Percentiles rank a stretch among this genome's conserved stretches.
Conservation (phyloP, 2,888 invertebrate species). For the Zeuzera pyrina region DNA sequence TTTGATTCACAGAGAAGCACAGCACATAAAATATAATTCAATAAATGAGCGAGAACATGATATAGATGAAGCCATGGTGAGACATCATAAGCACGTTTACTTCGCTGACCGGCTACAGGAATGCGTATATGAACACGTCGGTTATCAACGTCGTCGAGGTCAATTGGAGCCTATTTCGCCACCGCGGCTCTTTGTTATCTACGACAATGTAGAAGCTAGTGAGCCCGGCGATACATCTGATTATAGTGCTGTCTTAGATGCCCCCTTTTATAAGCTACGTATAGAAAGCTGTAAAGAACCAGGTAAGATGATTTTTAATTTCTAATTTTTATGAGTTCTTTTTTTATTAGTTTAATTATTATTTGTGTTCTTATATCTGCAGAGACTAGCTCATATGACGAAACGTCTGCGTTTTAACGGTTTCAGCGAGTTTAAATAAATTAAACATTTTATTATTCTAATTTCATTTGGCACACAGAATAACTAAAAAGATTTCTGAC, state of each 20-base stretch:
- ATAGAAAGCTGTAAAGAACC: slow-evolving; percentile 68
- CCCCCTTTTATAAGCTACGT: slow-evolving; percentile 75
- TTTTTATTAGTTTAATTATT: neutral
- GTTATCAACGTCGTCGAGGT: slow-evolving; percentile 51
- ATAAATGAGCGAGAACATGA: slow-evolving; percentile 58
- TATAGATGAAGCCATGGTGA: slow-evolving; percentile 66
- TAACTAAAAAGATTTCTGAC: no score
- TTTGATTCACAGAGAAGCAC: slow-evolving; percentile 67
- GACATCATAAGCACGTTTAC: slow-evolving; percentile 76
- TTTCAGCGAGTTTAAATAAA: no score
- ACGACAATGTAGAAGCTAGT: slow-evolving; percentile 82
- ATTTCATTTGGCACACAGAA: no score
- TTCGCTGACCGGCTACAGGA: slow-evolving; percentile 81
- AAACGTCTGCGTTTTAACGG: no score
- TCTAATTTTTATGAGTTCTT: neutral
- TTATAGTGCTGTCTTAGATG: slow-evolving; percentile 73
- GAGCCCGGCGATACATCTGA: slow-evolving; percentile 75
- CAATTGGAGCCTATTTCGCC: slow-evolving; percentile 72
- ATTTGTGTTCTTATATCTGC: no score
- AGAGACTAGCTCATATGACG: no score
- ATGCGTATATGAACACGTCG: slow-evolving; percentile 75
- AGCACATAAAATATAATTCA: slow-evolving; percentile 60
- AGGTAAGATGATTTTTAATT: slow-evolving; percentile 29
- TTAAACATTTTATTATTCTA: no score
- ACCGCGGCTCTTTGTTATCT: slow-evolving; percentile 78